Base-by-base conservation (phyloP, 2,797 vertebrate genomes). In the Spinus olivaceus region DNA sequence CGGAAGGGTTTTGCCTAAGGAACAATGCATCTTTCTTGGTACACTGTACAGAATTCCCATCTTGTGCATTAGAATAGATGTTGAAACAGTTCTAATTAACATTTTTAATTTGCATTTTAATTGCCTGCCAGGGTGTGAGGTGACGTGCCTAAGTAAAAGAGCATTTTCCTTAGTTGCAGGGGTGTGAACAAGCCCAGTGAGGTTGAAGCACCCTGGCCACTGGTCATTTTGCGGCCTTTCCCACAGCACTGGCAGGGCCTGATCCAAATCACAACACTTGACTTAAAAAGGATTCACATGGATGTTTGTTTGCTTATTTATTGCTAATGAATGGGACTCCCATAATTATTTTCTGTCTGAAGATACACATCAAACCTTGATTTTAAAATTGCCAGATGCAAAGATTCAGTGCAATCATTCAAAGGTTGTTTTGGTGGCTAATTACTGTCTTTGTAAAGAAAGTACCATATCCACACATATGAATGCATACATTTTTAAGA, bases 41-140 rank as follows among this genome's bases (percentile, higher is more conserved):
- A 66, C 85, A n/a, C 84, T 41, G 50, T 54, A 57, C 82, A 79
- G 86, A 95, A 93, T 95, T 94, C 94, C 94, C 80, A 84, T 92
- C 95, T 80, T 86, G 60, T 92, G 85, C 77, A 72, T 91, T 85
- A 84, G 94, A 96, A 94, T 95, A 94, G 93, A 96, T 80, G 93
- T 81, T 86, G 93, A 95, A 97, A 96, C 96, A 85, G 88, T 90
- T 92, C 95, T 97, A 94, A 97, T 97, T 97, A 97, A 95, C 95
- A 95, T 97, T 96, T 96, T 96, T 90, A 96, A 97, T 97, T 97
- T 97, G 96, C 97, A 97, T 97, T 97, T 97, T 97, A 97, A 97
- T 97, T 97, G 96, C 90, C 91, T 97, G 95, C 90, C 72, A 25
- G 67, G 63, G 89, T 96, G 90, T 96, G 93, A 92, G 96, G 91